A percentile compares a stretch with the other conserved stretches of the same genome.
phyloP scores from a whole-genome alignment of 2,888 invertebrate species.

The Aspidapion aeneum region DNA sequence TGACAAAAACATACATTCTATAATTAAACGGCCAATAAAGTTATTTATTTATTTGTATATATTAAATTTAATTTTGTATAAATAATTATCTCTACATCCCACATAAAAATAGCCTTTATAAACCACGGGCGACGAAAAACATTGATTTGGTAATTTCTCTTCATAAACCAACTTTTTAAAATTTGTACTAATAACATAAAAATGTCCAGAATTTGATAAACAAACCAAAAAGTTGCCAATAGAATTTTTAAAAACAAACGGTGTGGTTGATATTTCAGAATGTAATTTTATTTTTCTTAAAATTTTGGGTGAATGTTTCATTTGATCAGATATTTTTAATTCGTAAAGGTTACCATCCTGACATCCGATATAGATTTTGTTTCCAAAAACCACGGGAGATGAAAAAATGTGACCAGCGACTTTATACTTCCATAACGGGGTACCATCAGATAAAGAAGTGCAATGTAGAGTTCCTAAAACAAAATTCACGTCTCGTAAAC shows the following conservation, averaged over 20 bases:
- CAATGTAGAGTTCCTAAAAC: neutral
- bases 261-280: neutral
- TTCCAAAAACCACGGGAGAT: neutral
- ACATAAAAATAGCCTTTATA: neutral
- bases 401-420: neutral
- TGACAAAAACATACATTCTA: too few relatives aligned
- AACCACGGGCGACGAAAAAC: neutral
- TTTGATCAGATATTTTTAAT: neutral
- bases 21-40: too few relatives aligned
- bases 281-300: neutral
- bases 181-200: neutral
- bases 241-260: neutral
- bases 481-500: too few relatives aligned
- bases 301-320: neutral
- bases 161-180: neutral
- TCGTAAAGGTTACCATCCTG: neutral
- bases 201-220: neutral
- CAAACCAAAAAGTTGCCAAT: neutral
- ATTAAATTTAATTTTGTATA: neutral
- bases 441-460: neutral
- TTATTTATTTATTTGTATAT: too few relatives aligned
- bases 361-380: neutral
- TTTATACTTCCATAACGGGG: neutral
- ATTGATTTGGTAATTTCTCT: neutral
- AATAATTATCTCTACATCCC: neutral